A percentile compares a stretch with the other conserved stretches of the same genome.
These are phyloP conservation scores for Sebastes hubbsi DNA, from an alignment of 2,797 vertebrate genomes.

Conservation along the genomic window DNA sequence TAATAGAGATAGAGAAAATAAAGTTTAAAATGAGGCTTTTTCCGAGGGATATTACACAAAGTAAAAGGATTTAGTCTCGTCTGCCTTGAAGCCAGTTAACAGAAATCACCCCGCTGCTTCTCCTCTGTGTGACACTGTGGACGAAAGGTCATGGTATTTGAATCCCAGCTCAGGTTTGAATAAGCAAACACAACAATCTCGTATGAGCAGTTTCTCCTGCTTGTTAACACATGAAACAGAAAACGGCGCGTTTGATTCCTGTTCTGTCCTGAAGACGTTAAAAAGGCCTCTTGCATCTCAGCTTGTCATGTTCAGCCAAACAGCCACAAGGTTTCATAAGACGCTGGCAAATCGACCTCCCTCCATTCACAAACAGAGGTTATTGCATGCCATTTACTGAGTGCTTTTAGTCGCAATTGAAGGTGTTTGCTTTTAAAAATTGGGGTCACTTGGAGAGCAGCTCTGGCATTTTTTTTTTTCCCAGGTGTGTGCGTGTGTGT, in stretches of 20 bases:
- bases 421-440: conserved; percentile 67
- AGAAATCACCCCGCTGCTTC: conserved; percentile 14
- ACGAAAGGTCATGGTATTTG: conserved; percentile 60
- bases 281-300: background rate
- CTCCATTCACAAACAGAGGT: conserved; percentile 55
- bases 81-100: conserved; percentile 1
- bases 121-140: background rate
- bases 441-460: conserved; percentile 51
- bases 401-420: conserved; percentile 45
- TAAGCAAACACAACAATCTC: conserved; percentile 29
- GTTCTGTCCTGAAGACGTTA: conserved; percentile 20
- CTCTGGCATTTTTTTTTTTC: background rate
- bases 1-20: background rate
- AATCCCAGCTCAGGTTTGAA: conserved; percentile 37
- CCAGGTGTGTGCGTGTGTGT: background rate
- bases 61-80: background rate
- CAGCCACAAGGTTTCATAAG: conserved; percentile 8
- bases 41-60: background rate
- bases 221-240: conserved; percentile 36
- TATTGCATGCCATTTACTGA: conserved; percentile 57
- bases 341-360: conserved; percentile 17
- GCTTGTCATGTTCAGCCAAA: conserved; percentile 11
- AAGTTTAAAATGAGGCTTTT: background rate
- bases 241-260: conserved; percentile 32
- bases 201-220: conserved; percentile 4